Evolutionary conservation across 2,888 invertebrate genomes (phyloP), one percentile per base, ranked within the genome.

Genomic region (Pantelozetes paolii): DNA sequence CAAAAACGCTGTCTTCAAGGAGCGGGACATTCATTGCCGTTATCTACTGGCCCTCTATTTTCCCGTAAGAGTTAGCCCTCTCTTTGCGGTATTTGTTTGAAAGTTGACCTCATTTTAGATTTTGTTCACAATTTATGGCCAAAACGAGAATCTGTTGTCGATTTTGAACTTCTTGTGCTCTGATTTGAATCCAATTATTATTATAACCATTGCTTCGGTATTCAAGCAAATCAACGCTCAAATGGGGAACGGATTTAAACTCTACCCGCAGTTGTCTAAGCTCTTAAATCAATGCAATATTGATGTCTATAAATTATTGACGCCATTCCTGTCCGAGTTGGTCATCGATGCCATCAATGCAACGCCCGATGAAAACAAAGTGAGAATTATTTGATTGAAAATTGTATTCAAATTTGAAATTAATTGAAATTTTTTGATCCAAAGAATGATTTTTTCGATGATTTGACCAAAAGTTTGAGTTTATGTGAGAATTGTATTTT

Each of bases 211-310:
- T 9, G 62, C 62, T 32, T 62, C 62, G 11, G 62, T 62, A 28
- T 62, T 62, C 36, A 28, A 32, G 18, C 32, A 62, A 2, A 62
- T 62, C 32, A n/a, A 20, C 62, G 20, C 8, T 32, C 36, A 20
- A 18, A n/a, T 62, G 20, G 20, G 20, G 3, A 36, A 62, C 28
- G 18, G 20, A 62, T 62, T 26, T 20, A 62, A 20, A 62, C 18
- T 62, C 11, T 62, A 62, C n/a, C 62, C 62, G 2, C 62, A 62
- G 28, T 32, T 62, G n/a, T 62, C 62, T 1, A 62, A 62, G n/a
- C 32, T 62, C 32, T 20, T 62, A 11, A 8, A 20, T 20, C 62
- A 20, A 32, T 6, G n/a, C 11, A 62, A 32, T 30, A 11, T 62
- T 6, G 11, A 18, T 62, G 28, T 62, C 8, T 8, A 1, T 3